Evolutionary conservation across 2,797 vertebrate species (phyloP), one percentile per base, ranked within the genome.

Genomic region (Harpagifer antarcticus): DNA sequence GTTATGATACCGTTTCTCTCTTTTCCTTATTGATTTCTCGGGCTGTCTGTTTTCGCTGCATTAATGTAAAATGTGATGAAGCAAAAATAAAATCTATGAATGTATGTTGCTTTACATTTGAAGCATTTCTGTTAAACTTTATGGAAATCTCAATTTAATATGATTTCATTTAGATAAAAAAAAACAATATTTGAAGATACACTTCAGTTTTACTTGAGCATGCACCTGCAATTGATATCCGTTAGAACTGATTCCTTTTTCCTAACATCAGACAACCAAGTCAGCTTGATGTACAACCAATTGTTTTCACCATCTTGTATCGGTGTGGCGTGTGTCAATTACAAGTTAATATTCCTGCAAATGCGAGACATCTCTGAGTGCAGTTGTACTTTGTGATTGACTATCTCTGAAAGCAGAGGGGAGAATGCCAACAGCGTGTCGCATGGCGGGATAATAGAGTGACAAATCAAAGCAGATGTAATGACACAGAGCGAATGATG

Each of bases 391-490:
- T 56, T 65, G 59, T 74, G 67, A 79, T 68, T 20, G 74, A 71
- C 19, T 68, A 42, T 83, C 80, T 81, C 13, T 54, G 57, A 57
- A 76, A 60, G 37, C 67, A 31, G 69, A 69, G 70, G 58, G 10
- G 54, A 74, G 65, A 42, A 56, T 13, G 33, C 20, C 56, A 45
- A 59, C 23, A 17, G 13, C 1, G 20, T 14, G 20, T 57, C 10
- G 27, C 61, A 3, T 17, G 71, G 59, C 47, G 19, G 67, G 73
- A 72, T 79, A 79, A 82, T 74, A 49, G 84, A 86, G 53, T 67
- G 82, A 82, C 81, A 79, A 79, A 82, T 87, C 70, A 84, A 78
- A 76, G 78, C 66, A 45, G 55, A 71, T 68, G 69, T 72, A 81
- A 76, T 67, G 78, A 76, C 76, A 65, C 58, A 31, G 53, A 69